Base-by-base conservation (phyloP, 2,888 invertebrate genomes). In the Ceramica pisi region DNA sequence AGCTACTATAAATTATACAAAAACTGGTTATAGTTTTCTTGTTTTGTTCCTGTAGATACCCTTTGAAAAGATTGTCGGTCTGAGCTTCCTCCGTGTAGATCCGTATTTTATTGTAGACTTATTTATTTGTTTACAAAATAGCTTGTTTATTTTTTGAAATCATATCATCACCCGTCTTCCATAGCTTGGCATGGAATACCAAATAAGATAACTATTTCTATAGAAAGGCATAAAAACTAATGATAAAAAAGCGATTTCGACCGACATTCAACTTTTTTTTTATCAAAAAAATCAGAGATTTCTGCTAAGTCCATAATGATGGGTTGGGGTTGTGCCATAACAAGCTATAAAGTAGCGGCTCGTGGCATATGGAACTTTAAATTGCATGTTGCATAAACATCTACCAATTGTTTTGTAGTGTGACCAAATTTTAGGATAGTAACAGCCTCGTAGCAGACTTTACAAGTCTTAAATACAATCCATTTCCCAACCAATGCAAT, bases 341-440 rank as follows among this genome's bases (percentile, higher is more conserved):
- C 16, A 26, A 80, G 72, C 80, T 81, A 82, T 89, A 89, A 89
- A 89, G 90, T 89, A 89, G 89, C 87, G 62, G 67, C 62, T 75
- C 87, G 79, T 80, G 79, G 62, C 90, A 91, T 92, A 92, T 90
- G 90, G 90, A 85, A 87, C 89, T 83, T 21, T 31, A 73, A 79
- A 86, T 87, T 88, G 86, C 78, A 83, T 68, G 68, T 67, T 72
- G 46, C 63, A 71, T 75, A 81, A 81, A 75, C 51, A 53, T 75
- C 81, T 71, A 76, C 67, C 74, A 75, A 86, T 83, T 85, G 71
- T 81, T 75, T 69, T 31, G 60, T 85, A 82, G 85, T 78, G 80
- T 81, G 76, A 81, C 88, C 76, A 84, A 8, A 44, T 9, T 44
- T n/a, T 51, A 21, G 23, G 14, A 51, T 14, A 23, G 23, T 16